These are phyloP conservation scores for Tangachromis dhanisi DNA, from an alignment of 2,113 vertebrate genomes.

Conservation along the genomic window DNA sequence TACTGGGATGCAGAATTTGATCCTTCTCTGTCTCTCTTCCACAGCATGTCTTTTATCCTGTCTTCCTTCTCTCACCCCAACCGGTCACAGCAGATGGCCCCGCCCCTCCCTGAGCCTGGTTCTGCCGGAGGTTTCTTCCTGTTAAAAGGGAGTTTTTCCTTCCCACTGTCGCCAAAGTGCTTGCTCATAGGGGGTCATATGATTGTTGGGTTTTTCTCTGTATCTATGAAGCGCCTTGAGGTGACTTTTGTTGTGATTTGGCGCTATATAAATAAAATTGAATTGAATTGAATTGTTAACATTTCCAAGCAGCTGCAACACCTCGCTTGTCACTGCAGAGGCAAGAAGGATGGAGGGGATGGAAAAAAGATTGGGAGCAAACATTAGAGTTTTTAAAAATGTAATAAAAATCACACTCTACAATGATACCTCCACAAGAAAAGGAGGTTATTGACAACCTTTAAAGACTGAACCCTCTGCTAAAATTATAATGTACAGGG, in stretches of 20 bases:
- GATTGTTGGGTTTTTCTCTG: accelerated
- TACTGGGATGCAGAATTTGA: slow-evolving; percentile 2
- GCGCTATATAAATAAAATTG: neutral
- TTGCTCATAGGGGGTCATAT: neutral
- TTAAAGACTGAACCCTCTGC: neutral
- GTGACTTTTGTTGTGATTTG: neutral
- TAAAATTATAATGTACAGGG: slow-evolving; percentile 18
- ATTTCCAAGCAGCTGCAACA: slow-evolving; percentile 14
- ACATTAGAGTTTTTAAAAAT: neutral
- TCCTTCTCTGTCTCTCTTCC: neutral
- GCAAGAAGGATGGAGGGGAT: neutral
- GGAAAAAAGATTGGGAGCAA: neutral
- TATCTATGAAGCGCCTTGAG: neutral
- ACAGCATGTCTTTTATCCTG: neutral
- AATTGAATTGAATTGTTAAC: neutral
- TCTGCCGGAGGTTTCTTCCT: accelerated
- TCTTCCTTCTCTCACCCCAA: neutral
- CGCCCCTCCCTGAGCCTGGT: neutral
- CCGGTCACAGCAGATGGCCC: accelerated
- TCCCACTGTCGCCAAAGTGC: neutral
- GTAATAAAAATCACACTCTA: slow-evolving; percentile 1
- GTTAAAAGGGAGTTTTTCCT: neutral
- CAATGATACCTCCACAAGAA: neutral
- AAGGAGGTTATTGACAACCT: neutral
- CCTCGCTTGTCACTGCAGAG: slow-evolving; percentile 7